Conservation (phyloP, 2,113 vertebrate genomes). For the Columba livia region DNA sequence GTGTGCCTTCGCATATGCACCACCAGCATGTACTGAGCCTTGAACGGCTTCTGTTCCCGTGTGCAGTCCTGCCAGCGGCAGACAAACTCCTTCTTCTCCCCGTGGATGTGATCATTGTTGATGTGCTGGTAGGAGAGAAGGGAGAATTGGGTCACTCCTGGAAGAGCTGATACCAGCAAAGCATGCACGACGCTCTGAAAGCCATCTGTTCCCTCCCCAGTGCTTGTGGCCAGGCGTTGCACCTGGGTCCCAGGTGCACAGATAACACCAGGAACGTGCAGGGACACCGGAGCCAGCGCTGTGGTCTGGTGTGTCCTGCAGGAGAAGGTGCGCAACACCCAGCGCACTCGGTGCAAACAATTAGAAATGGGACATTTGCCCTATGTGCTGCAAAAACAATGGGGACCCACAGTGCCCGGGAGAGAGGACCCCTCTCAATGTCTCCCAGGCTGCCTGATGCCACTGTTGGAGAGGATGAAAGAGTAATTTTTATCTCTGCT, state of each 20-base stretch:
- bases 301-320: not conserved
- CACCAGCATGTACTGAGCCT: slow-evolving; percentile 98
- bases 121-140: slow-evolving; percentile 85
- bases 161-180: not conserved
- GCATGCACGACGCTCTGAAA: accelerated
- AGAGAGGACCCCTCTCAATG: not conserved
- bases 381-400: not conserved
- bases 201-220: not conserved
- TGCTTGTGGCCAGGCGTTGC: not conserved
- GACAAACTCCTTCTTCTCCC: slow-evolving; percentile 99
- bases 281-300: not conserved
- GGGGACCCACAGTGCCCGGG: not conserved
- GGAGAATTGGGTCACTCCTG: not conserved
- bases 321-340: not conserved
- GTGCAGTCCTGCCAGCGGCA: slow-evolving; percentile 98
- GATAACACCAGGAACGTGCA: not conserved
- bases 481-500: not conserved
- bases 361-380: not conserved
- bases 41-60: slow-evolving; percentile 96
- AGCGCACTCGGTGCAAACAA: not conserved
- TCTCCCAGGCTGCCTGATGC: not conserved
- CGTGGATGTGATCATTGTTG: slow-evolving; percentile 98
- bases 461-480: not conserved
- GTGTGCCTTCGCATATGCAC: slow-evolving; percentile 98
- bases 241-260: not conserved